Evolutionary conservation across 2,797 vertebrate species (phyloP), one percentile per base, ranked within the genome.

Genomic region (Parambassis ranga): DNA sequence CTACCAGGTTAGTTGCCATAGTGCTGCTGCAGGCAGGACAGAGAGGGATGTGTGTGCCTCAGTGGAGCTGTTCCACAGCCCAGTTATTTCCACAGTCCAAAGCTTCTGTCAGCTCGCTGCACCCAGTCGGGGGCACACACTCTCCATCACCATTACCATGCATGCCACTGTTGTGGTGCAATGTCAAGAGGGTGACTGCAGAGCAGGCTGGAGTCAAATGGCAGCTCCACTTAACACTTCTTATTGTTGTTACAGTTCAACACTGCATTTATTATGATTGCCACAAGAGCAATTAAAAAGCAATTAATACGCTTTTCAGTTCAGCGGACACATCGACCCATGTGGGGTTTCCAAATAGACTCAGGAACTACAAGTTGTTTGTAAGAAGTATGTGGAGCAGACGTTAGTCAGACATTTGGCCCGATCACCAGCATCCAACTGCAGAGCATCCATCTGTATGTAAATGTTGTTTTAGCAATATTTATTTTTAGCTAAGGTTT

Each of bases 111-210:
- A 75, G 65, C 51, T 58, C 7, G 47, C 59, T 72, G 48, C 46
- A 23, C 70, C 69, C 10, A 4, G 52, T 24, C 63, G 63, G 41
- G 38, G 38, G 6, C 23, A 65, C 36, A 66, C 24, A n/a, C 51
- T 70, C 57, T 77, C 65, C 58, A 77, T 84, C 79, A 79, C 68
- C 38, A 77, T 85, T 81, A 73, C 51, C 38, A 56, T 64, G 31
- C 66, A 62, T 49, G 57, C 27, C 69, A 76, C 30, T 43, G 48
- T 71, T 65, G 46, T 36, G 58, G 60, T 6, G 74, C 82, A 86
- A 75, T 78, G 79, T 85, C 79, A 75, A 48, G 52, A 73, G 42
- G 66, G 71, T 63, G 50, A 84, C 68, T 77, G 63, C 52, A 58
- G 69, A 62, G 16, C 46, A 60, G 27, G 26, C 31, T n/a, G 37